Evolutionary conservation across 2,113 vertebrate species (phyloP), one percentile per base, ranked within the genome.

Genomic region (Dendropsophus ebraccatus): DNA sequence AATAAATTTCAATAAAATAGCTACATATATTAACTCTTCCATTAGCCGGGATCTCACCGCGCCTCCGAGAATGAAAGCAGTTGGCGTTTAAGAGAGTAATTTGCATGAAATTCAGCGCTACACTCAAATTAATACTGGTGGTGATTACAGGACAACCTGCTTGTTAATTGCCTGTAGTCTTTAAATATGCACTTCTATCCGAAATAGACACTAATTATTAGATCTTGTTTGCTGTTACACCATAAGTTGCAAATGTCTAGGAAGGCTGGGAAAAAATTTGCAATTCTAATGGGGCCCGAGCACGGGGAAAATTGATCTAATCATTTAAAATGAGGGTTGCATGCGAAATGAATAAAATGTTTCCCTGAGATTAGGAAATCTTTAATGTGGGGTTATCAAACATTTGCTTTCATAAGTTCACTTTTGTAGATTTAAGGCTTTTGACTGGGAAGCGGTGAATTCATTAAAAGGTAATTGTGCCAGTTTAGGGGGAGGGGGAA

Each of bases 201-300:
- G 92, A 94, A 93, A 90, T 92, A 96, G 94, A 95, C 93, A 90
- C 92, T 94, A 93, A 96, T 95, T 96, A 93, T 92, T 92, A 92
- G 93, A 92, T 94, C 90, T 94, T 92, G 91, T 95, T 95, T 95
- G 93, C 88, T 84, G 91, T 92, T 90, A 92, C 91, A 60, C 89
- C 89, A 88, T 89, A 92, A 94, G 94, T 94, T 93, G 91, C 91
- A 93, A 95, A 93, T 92, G 92, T 93, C 91, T 92, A 89, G 88
- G 60, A 82, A 92, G 88, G 88, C 87, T 86, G 88, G 90, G 87
- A 85, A 70, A 81, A 94, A 82, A 94, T 95, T 96, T 96, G 95
- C 94, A 95, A 93, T 94, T 94, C 91, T 94, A 94, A 94, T 95
- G 70, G 88, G 87, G 84, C 86, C 87, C 50, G 91, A 91, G 91